Conservation (phyloP, 2,888 invertebrate genomes). For the Sycophila texana region DNA sequence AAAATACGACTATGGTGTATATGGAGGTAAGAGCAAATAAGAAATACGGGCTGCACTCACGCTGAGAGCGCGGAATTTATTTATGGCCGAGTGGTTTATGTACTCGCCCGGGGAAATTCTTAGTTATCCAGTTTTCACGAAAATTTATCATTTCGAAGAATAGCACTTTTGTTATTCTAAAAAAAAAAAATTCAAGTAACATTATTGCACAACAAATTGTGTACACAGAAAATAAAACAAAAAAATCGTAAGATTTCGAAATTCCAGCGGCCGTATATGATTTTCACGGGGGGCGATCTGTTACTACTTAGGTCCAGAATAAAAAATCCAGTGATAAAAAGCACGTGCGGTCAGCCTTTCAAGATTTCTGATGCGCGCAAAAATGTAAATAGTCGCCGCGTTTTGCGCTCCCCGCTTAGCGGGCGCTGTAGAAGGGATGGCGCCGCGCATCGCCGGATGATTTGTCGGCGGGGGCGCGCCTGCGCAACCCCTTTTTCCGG, state of each 20-base stretch:
- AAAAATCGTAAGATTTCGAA: no score
- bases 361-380: not conserved
- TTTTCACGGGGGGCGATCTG: no score
- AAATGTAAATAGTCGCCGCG: not conserved
- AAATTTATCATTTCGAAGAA: no score
- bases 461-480: slow-evolving; percentile 41
- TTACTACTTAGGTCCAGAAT: no score
- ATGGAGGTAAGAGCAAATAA: slow-evolving; percentile 56
- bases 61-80: slow-evolving; percentile 48
- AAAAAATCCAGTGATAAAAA: no score
- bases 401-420: no score
- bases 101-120: not conserved
- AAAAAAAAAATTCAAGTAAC: no score
- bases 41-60: slow-evolving; percentile 48
- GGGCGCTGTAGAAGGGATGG: not conserved
- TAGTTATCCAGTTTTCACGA: not conserved
- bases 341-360: no score
- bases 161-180: no score
- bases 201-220: no score
- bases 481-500: slow-evolving; percentile 70
- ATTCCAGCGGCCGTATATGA: no score
- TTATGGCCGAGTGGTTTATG: slow-evolving; percentile 31
- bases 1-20: slow-evolving; percentile 42
- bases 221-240: no score
- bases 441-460: slow-evolving; percentile 22